Conservation (phyloP, 1,140 invertebrate genomes). For the Lepidostoma basale region DNA sequence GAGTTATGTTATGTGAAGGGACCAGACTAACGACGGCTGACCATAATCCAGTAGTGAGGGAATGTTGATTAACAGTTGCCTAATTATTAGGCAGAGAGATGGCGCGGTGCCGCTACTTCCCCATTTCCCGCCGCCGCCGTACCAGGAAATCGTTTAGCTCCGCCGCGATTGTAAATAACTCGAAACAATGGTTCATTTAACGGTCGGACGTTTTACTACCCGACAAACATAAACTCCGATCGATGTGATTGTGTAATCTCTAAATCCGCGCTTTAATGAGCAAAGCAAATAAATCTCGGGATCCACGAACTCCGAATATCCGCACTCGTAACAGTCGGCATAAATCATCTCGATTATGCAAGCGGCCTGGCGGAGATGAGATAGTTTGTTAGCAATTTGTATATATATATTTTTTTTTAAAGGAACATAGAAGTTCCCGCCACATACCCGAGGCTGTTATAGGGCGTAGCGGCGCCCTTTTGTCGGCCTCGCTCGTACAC, state of each 20-base stretch:
- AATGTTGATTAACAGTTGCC: constrained; percentile 7
- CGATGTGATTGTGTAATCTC: constrained; percentile 34
- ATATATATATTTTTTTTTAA: too few species aligned
- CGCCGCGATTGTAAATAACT: constrained; percentile 32
- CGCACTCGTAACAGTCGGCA: neutral
- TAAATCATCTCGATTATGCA: constrained; percentile 32
- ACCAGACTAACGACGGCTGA: neutral
- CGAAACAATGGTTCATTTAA: constrained; percentile 42
- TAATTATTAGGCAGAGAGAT: constrained; percentile 1
- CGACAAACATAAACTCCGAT: constrained; percentile 34
- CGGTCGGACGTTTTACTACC: constrained; percentile 35
- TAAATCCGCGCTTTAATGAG: constrained; percentile 36
- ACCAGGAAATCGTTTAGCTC: constrained; percentile 33
- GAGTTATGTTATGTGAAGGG: neutral
- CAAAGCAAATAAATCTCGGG: constrained; percentile 25
- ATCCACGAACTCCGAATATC: constrained; percentile 6
- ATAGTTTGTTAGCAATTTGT: too few species aligned
- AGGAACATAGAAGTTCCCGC: too few species aligned
- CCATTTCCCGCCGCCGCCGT: constrained; percentile 17
- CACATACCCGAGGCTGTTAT: too few species aligned
- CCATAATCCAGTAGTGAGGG: too few species aligned
- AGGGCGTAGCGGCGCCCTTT: too few species aligned
- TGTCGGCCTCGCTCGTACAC: too few species aligned
- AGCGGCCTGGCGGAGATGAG: too few species aligned
- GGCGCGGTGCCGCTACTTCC: neutral